Base-by-base conservation (phyloP, 64 coral and sea anemone species). In the Cladopsammia gracilis region DNA sequence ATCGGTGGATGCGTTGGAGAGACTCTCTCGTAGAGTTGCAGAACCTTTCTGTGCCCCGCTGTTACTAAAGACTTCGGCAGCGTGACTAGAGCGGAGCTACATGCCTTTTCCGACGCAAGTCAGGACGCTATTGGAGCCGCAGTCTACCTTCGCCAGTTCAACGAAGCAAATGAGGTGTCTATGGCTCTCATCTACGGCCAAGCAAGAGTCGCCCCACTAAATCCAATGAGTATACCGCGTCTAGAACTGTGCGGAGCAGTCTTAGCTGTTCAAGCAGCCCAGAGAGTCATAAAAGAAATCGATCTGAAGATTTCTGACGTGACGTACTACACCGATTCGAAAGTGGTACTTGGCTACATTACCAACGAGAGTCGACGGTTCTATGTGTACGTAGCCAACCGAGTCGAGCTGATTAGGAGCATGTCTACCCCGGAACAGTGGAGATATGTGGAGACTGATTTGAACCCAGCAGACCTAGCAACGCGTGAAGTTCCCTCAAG, bases 391-490 rank as follows among this genome's bases (percentile, higher is more conserved):
- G 85, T 88, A 16, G 85, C 85, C 45, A 88, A 88, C 85, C 19
- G 69, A 10, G 85, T 88, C 48, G 65, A 88, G 70, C 64, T 25
- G 46, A 88, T 88, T 45, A 42, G 69, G 0, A 70, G 46, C 10
- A 52, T 51, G 19, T 88, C 85, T 42, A 73, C 23, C n/a, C 85
- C 85, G 71, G 65, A 54, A 9, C 26, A 88, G 67, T 88, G 85
- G 85, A 88, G 62, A 11, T 88, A 88, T 65, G 69, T 73, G 23
- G 85, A 88, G 15, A 88, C 69, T 7, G 43, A 74, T 16, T 34
- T 50, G n/a, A 88, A 88, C 85, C 85, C 85, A 16, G 85, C 65
- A 52, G 85, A 88, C 85, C 85, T 88, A n/a, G 70, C 86, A 24
- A 88, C n/a, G 16, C 86, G 70, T 10, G 44, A 2, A 23, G 44